A percentile compares a stretch with the other conserved stretches of the same genome.
These are phyloP conservation scores for Abramis brama DNA, from an alignment of 2,113 vertebrate species.

Conservation along the genomic window DNA sequence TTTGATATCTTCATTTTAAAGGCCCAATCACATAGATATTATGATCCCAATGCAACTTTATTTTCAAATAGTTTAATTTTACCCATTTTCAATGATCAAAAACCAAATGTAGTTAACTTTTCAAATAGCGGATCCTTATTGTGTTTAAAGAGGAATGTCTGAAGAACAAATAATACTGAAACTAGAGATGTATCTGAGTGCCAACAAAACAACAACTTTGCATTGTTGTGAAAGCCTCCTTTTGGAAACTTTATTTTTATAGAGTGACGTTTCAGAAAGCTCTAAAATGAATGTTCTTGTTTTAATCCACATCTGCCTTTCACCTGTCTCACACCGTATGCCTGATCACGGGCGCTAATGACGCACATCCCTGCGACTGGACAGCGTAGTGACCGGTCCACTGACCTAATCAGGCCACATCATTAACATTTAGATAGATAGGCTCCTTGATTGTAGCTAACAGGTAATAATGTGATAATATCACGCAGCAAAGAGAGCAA, in stretches of 20 bases:
- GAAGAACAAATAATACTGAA: too few relatives aligned
- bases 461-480: constrained; percentile 32
- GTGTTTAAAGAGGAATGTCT: too few relatives aligned
- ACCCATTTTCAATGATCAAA: too few relatives aligned
- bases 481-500: constrained; percentile 44
- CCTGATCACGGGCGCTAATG: constrained; percentile 49
- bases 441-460: constrained; percentile 54
- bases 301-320: background rate
- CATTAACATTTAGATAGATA: constrained; percentile 56
- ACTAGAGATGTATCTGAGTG: too few relatives aligned
- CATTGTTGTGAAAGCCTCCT: background rate
- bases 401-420: constrained; percentile 50
- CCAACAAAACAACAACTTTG: too few relatives aligned
- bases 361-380: constrained; percentile 30
- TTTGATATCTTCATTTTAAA: too few relatives aligned
- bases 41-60: too few relatives aligned
- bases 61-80: too few relatives aligned
- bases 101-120: too few relatives aligned
- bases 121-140: too few relatives aligned
- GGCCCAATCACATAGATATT: too few relatives aligned
- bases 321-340: constrained; percentile 37
- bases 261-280: background rate
- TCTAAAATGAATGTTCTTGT: background rate
- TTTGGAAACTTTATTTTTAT: background rate
- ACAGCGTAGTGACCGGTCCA: constrained; percentile 35